phyloP scores from a whole-genome alignment of 30 jellyfish, hydroid and myxozoan species.

The Sanderia malayensis region DNA sequence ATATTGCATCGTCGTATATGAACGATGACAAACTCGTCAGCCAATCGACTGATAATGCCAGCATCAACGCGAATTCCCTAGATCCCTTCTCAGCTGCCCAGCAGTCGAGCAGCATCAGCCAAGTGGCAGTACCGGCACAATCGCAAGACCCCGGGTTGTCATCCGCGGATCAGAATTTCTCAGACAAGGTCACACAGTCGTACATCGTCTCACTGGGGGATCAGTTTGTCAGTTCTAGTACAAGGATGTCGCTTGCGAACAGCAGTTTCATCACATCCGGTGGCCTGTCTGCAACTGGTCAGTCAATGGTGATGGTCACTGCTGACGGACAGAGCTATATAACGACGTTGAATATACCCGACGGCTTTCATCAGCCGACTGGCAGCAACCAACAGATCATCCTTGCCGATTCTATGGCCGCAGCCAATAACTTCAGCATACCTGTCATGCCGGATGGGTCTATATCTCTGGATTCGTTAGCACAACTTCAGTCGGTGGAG shows the following conservation, averaged over 20 bases:
- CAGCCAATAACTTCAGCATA: conserved; percentile 1
- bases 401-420: conserved; percentile 37
- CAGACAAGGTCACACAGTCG: conserved; percentile 17
- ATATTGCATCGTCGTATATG: conserved; percentile 7
- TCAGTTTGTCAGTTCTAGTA: conserved; percentile 40
- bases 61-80: conserved; percentile 4
- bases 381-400: conserved; percentile 35
- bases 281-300: conserved; percentile 48
- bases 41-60: conserved; percentile 14
- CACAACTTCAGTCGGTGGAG: background rate
- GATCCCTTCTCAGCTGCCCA: conserved; percentile 12
- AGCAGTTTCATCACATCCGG: conserved; percentile 41
- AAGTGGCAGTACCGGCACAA: conserved; percentile 32
- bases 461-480: conserved; percentile 6
- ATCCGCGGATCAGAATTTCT: background rate
- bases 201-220: conserved; percentile 45
- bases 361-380: conserved; percentile 16
- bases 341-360: conserved; percentile 43
- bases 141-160: too few relatives aligned
- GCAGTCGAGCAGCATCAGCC: conserved; percentile 11
- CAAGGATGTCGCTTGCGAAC: conserved; percentile 32
- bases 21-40: conserved; percentile 18
- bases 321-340: conserved; percentile 58
- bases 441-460: conserved; percentile 19
- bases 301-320: conserved; percentile 59